phyloP scores from a whole-genome alignment of 2,888 invertebrate genomes.

The Catocala nupta region DNA sequence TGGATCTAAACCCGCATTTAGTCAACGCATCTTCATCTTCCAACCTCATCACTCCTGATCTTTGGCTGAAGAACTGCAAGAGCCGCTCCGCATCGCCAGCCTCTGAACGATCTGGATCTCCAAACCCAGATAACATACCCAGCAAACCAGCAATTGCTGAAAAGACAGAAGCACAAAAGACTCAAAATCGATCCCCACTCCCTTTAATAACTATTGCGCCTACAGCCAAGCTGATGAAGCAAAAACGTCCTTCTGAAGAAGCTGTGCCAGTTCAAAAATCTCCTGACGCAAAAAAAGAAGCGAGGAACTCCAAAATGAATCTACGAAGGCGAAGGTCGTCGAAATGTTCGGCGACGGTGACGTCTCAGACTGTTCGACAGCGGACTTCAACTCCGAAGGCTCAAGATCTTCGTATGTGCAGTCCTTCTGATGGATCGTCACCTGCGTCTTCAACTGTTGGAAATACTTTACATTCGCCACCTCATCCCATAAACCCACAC shows the following conservation, averaged over 20 bases:
- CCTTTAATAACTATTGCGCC: constrained; percentile 90
- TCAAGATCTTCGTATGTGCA: constrained; percentile 80
- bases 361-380: constrained; percentile 76
- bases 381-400: constrained; percentile 77
- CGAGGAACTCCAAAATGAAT: constrained; percentile 76
- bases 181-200: constrained; percentile 79
- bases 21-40: constrained; percentile 82
- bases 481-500: constrained; percentile 68
- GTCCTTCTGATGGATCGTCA: constrained; percentile 77
- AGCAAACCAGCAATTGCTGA: constrained; percentile 57
- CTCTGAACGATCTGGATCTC: constrained; percentile 86
- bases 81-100: constrained; percentile 88
- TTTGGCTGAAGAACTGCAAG: constrained; percentile 95
- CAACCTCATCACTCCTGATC: constrained; percentile 94
- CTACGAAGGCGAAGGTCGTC: constrained; percentile 81
- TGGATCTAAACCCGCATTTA: constrained; percentile 94
- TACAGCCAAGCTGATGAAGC: constrained; percentile 89
- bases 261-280: constrained; percentile 70
- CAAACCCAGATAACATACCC: constrained; percentile 74
- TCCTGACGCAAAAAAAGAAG: constrained; percentile 79
- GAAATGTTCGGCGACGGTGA: constrained; percentile 79
- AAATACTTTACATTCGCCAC: constrained; percentile 77
- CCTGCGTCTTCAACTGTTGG: constrained; percentile 68
- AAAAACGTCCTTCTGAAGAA: constrained; percentile 72
- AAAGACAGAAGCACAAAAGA: constrained; percentile 64